Evolutionary conservation across 1,140 invertebrate species (phyloP).

Genomic region (Drosophila novamexicana): DNA sequence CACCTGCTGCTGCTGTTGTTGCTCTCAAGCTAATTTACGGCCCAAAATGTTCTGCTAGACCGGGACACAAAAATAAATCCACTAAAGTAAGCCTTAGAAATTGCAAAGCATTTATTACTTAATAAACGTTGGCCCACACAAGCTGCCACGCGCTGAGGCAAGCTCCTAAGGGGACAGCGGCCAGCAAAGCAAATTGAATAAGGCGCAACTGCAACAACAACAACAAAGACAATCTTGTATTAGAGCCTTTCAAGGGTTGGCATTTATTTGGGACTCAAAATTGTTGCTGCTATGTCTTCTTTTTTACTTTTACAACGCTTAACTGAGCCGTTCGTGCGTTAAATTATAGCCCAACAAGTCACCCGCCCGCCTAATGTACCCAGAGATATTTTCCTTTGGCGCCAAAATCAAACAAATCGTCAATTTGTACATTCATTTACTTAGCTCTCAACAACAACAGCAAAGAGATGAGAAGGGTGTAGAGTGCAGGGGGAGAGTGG

Average conservation of each 20-base stretch:
- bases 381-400: conserved; percentile 62
- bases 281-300: conserved; percentile 29
- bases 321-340: conserved; percentile 76
- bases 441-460: conserved; percentile 53
- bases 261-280: conserved; percentile 51
- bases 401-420: conserved; percentile 78
- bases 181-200: conserved; percentile 58
- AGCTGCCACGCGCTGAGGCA: neutral
- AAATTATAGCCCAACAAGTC: conserved; percentile 72
- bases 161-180: conserved; percentile 4
- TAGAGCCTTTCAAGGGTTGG: conserved; percentile 63
- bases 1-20: conserved; percentile 41
- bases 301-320: conserved; percentile 62
- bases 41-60: conserved; percentile 20
- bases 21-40: conserved; percentile 54
- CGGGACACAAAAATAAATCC: conserved; percentile 34
- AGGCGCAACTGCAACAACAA: conserved; percentile 28
- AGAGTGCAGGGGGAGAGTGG: neutral
- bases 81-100: conserved; percentile 56
- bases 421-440: conserved; percentile 82
- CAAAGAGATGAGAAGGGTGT: neutral
- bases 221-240: conserved; percentile 53
- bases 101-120: conserved; percentile 75
- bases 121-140: conserved; percentile 50
- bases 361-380: neutral